Evolutionary conservation across 2,113 vertebrate genomes (phyloP), one percentile per base, ranked within the genome.

Genomic region (Penelope pileata): DNA sequence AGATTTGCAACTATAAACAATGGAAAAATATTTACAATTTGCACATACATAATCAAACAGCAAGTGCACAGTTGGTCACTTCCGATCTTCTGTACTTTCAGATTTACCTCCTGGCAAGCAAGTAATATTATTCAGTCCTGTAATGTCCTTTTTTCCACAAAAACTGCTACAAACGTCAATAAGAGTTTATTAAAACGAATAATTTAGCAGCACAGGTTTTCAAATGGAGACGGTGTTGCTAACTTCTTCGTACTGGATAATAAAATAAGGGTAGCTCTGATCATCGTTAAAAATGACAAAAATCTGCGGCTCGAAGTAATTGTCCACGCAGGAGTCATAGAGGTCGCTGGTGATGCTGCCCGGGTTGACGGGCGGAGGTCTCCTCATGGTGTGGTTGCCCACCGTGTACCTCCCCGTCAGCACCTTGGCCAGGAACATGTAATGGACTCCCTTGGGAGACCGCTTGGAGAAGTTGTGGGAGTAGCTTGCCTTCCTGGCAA

Each of bases 251-350:
- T 99, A 99, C 19, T 99, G 99, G 93, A 99, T 99, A 94, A 99
- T 99, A 83, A 99, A 99, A 96, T 99, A 99, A 8, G 99, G 99
- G 95, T 99, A 99, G 97, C 99, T 99, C 98, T 99, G 99, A 91
- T 99, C 99, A 3, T 99, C 99, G 8, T 99, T 99, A 96, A 99
- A 99, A 97, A 99, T 99, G 94, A 99, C 99, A 72, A 99, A 99
- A 96, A 99, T 99, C 98, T 99, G 99, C 48, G 99, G 99, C 97
- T 99, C 99, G 80, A 99, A 98, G 97, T 98, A 99, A 98, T 99
- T 99, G 98, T 99, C 99, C 97, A 99, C 99, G 26, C 99, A 99
- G 32, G 99, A 99, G 98, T 99, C 99, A 34, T 99, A 99, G 34
- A 99, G 98, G 98, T 99, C 99, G 51, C 99, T 99, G 96, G 99